Base-by-base conservation (phyloP, 2,113 vertebrate genomes). In the Gadus macrocephalus region DNA sequence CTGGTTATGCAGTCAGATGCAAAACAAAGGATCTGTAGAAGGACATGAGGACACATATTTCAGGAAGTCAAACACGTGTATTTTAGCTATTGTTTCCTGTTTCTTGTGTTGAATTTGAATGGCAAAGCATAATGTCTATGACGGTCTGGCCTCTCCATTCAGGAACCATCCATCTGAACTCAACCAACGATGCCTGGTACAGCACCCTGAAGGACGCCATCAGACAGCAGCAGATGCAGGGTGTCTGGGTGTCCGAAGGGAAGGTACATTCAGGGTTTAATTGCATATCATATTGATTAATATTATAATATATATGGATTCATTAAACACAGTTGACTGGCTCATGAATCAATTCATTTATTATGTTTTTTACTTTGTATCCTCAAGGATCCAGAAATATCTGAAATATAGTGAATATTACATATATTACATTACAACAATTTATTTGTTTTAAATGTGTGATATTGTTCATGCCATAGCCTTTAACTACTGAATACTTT, bases 231-330 rank as follows among this genome's bases (percentile, higher is more conserved):
- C 96, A 98, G 84, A 89, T 91, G 66, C 89, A 93, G 87, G 93
- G 96, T 3, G 97, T 99, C 11, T 99, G 97, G 97, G 95, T 99
- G 27, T 98, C 92, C 0, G 96, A 99, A 93, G 93, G 93, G 90
- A 99, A 97, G 93, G 97, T 98, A 90, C 76, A 74, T 82, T 9
- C 53, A 17, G 62, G 2, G 72, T 78, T 74, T 71, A 85, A 14
- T 49, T 49, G 8, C 12, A 49, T 49, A 49, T 49, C 42, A 49
- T 49, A 49, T 49, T 49, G 0, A 49, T 49, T 49, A 49, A 49
- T 9, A 49, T 49, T 49, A 49, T 49, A 49, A 12, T 14, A 49
- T 14, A 49, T 49, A 49, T 49, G 42, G 42, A 49, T 14, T 9
- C 42, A 49, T 49, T 49, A 9, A 49, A 11, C 9, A 14, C 7